Base-by-base conservation (phyloP, 2,113 vertebrate species). In the Bungarus multicinctus region DNA sequence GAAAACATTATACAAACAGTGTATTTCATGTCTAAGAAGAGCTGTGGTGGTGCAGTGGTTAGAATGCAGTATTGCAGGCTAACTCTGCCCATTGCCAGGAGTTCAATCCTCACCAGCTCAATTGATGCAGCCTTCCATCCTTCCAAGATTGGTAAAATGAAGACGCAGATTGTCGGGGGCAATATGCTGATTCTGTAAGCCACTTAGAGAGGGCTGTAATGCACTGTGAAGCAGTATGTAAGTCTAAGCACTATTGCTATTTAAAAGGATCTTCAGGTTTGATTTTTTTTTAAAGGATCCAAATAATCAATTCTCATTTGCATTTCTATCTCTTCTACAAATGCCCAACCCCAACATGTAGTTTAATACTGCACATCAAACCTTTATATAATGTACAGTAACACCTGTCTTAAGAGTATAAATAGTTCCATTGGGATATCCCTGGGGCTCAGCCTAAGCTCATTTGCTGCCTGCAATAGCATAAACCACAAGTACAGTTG, bases 371-470 rank as follows among this genome's bases (percentile, higher is more conserved):
- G 95, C 81, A 23, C 57, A 23, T 94, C 93, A 97, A 96, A 95
- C 27, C 53, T 97, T 96, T 94, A 96, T 97, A 95, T 96, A 97
- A 97, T 58, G 96, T 97, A 96, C 95, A 93, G 95, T 95, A 97
- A 95, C 96, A 93, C 53, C 47, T 69, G 89, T 53, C 88, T 92
- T 91, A 54, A 95, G 93, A 96, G 94, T 87, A 92, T 89, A 87
- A 55, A 85, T 94, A 95, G 12, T 14, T 39, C 50, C 91, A 81
- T 22, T 8, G 18, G 34, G 27, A 92, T 93, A 91, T 85, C 14
- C 0, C 93, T 53, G 22, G 93, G 60, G 92, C 60, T 94, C 92
- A 69, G 27, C 93, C 69, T 87, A 91, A 85, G 60, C 93, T 95
- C 96, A 95, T 95, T 87, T 93, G 93, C 45, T 87, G 88, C 90